Percentiles rank a stretch among this genome's conserved stretches.
These are phyloP conservation scores for Arctopsyche grandis DNA, from an alignment of 1,140 invertebrate genomes.

Conservation along the genomic window DNA sequence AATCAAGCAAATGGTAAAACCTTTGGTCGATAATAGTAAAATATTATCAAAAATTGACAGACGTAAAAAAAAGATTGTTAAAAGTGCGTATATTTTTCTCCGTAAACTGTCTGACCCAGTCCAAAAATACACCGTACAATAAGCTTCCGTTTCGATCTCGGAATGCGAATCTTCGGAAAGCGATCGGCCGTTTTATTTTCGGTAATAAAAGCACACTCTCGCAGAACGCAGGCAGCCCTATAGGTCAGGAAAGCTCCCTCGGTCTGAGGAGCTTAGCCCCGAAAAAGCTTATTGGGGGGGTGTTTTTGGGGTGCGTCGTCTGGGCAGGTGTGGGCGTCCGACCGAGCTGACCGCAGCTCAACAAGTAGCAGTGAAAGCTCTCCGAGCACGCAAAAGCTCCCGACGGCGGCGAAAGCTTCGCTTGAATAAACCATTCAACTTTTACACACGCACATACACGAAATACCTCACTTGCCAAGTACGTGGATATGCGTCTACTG, in stretches of 20 bases:
- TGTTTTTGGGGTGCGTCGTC: not conserved
- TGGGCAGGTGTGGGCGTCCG: not conserved
- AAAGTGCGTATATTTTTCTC: too few species aligned
- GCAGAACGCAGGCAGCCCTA: not conserved
- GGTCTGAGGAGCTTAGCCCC: not conserved
- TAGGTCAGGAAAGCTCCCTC: not conserved
- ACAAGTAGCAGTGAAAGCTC: conserved; percentile 12
- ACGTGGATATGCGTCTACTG: too few species aligned
- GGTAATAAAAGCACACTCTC: not conserved
- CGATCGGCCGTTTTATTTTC: not conserved
- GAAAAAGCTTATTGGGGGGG: not conserved
- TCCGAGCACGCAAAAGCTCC: conserved; percentile 6
- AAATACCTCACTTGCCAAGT: too few species aligned
- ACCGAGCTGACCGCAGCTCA: conserved; percentile 11
- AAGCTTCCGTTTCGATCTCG: too few species aligned
- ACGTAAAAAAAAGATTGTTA: too few species aligned
- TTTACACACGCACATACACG: too few species aligned
- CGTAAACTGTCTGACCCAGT: too few species aligned
- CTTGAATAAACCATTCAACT: not conserved
- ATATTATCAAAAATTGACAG: too few species aligned
- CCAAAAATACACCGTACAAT: too few species aligned
- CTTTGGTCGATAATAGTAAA: too few species aligned
- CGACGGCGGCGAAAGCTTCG: not conserved
- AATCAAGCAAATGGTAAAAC: too few species aligned
- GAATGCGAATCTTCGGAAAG: too few species aligned